Percentiles rank a stretch among this genome's conserved stretches.
Evolutionary conservation across 1,140 invertebrate genomes (phyloP).

Genomic region (Drosophila funebris): DNA sequence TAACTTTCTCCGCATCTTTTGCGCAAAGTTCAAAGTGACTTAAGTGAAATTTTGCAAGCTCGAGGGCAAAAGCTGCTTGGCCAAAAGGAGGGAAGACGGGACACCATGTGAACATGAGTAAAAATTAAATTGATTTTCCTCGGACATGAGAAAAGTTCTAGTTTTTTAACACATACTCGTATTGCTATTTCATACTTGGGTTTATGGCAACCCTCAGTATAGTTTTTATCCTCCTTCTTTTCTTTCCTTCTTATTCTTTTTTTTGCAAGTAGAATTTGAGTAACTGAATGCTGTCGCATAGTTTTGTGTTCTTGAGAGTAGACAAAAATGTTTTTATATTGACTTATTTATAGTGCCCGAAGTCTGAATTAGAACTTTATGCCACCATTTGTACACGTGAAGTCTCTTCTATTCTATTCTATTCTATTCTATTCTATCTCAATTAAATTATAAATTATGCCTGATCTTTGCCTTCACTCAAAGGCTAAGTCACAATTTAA

Average conservation of each 20-base stretch:
- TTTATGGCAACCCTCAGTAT: slow-evolving; percentile 24
- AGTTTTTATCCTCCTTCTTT: neutral
- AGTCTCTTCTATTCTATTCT: neutral
- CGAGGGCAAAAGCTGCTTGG: slow-evolving; percentile 33
- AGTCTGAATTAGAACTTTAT: too few species aligned
- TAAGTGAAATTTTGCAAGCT: slow-evolving; percentile 76
- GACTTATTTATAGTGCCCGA: neutral
- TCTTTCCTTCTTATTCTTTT: neutral
- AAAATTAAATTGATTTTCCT: slow-evolving; percentile 79
- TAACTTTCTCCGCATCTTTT: slow-evolving; percentile 67
- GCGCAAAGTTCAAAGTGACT: slow-evolving; percentile 72
- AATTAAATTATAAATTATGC: slow-evolving; percentile 76
- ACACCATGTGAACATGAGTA: slow-evolving; percentile 72
- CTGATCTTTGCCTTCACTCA: slow-evolving; percentile 31
- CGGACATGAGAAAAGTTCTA: slow-evolving; percentile 56
- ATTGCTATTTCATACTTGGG: slow-evolving; percentile 41
- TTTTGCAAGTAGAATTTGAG: neutral
- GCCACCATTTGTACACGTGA: neutral
- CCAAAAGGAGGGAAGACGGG: too few species aligned
- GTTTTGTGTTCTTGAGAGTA: slow-evolving; percentile 18
- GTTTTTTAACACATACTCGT: slow-evolving; percentile 19
- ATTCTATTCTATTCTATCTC: slow-evolving; percentile 49
- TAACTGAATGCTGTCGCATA: slow-evolving; percentile 8
- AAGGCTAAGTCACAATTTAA: slow-evolving; percentile 54
- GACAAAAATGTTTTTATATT: neutral